Base-by-base conservation (phyloP, 2,797 vertebrate species). In the Neopelma chrysocephalum region DNA sequence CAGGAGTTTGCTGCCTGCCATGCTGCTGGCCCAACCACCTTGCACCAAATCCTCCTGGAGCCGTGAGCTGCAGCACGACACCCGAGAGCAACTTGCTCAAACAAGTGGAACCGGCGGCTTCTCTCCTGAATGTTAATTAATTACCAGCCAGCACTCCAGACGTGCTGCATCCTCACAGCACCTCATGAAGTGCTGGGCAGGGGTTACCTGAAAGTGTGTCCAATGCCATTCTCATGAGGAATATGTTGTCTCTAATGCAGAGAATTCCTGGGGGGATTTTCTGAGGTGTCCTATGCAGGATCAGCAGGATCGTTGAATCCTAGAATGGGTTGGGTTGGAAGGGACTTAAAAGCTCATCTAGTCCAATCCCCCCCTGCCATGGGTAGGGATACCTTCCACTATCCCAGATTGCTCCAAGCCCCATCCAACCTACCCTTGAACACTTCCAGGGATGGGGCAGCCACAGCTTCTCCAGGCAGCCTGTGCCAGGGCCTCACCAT, bases 101-200 rank as follows among this genome's bases (percentile, higher is more conserved):
- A 1, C 22, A 6, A 88, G 77, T 84, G 93, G 88, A 95, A 91
- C 60, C 0, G 0, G n/a, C 1, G 0, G 40, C 66, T 91, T 43
- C 82, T 84, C 77, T 61, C 70, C 8, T 64, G 89, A 90, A 90
- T 82, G 72, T 76, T 87, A 94, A 93, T 85, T 79, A 89, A 60
- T 34, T 29, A 88, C 6, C 21, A 65, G 60, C 36, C 65, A 43
- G n/a, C 23, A 9, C 48, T 58, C 54, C 27, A 8, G 77, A 22
- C 1, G 0, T 0, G 1, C 72, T 77, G 88, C 76, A 51, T 36
- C 86, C 81, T 79, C 70, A 20, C 48, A 36, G 82, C 42, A 79
- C 65, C 69, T 58, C 26, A 22, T 2, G 6, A 43, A 73, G 57
- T 2, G 23, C 61, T 7, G 7, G 42, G 62, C 7, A 1, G n/a